These are phyloP conservation scores for Andrena bicolor DNA, from an alignment of 2,888 invertebrate species.

Conservation along the genomic window DNA sequence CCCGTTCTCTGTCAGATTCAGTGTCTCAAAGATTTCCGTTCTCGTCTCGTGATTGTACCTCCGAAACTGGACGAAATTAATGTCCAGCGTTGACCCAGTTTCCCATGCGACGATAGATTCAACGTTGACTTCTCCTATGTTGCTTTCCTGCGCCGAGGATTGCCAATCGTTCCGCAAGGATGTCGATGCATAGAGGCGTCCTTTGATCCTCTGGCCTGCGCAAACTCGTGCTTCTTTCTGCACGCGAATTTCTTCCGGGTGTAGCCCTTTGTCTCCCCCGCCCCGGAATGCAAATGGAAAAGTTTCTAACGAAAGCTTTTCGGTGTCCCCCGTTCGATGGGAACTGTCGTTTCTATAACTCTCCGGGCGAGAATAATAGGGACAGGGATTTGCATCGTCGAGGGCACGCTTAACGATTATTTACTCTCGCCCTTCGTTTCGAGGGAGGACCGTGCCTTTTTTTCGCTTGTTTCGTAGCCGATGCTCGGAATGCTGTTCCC, in stretches of 20 bases:
- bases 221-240: conserved; percentile 16
- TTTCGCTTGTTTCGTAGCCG: not conserved
- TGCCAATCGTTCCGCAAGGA: conserved; percentile 20
- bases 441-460: conserved; percentile 15
- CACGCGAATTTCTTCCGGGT: not conserved
- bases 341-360: conserved; percentile 41
- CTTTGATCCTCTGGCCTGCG: conserved; percentile 10
- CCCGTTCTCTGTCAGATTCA: not conserved
- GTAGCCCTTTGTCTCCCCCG: not conserved
- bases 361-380: conserved; percentile 59
- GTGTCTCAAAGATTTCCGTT: not conserved
- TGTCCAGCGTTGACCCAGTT: not conserved
- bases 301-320: conserved; percentile 46
- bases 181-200: conserved; percentile 4
- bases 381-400: conserved; percentile 60
- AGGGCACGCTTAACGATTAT: conserved; percentile 61
- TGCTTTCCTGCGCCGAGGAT: conserved; percentile 19
- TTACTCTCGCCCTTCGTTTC: conserved; percentile 43
- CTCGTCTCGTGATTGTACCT: not conserved
- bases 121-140: not conserved
- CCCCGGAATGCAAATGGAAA: conserved; percentile 53
- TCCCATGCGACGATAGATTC: not conserved
- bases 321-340: conserved; percentile 16
- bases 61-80: not conserved
- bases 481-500: conserved; percentile 18